phyloP scores from a whole-genome alignment of 2,888 invertebrate species.

The Acanthopleura granulata region DNA sequence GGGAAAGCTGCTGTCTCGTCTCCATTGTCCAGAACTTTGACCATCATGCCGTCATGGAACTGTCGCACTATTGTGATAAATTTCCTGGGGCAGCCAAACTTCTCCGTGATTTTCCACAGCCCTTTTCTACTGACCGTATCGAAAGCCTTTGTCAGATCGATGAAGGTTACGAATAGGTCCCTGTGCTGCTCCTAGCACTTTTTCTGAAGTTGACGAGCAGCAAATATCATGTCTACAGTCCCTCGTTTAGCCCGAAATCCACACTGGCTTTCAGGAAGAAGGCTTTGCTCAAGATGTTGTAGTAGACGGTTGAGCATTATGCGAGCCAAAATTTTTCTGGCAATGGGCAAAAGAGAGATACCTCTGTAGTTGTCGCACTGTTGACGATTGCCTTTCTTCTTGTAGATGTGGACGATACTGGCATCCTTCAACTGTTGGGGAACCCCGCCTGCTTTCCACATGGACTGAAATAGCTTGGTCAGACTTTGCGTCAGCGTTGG shows the following conservation, averaged over 20 bases:
- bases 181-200: too few species aligned
- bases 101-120: slow-evolving; percentile 26
- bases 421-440: slow-evolving; percentile 37
- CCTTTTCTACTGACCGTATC: too few species aligned
- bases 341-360: slow-evolving; percentile 27
- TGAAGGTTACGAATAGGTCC: too few species aligned
- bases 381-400: slow-evolving; percentile 21
- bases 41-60: slow-evolving; percentile 25
- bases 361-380: slow-evolving; percentile 28
- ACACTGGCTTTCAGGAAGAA: too few species aligned
- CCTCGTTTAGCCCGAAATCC: too few species aligned
- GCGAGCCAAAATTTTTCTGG: slow-evolving; percentile 29
- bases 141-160: too few species aligned
- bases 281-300: too few species aligned
- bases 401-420: slow-evolving; percentile 27
- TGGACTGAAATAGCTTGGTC: slow-evolving; percentile 1
- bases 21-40: neutral
- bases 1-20: slow-evolving; percentile 18
- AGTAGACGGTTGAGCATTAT: too few species aligned
- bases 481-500: slow-evolving; percentile 8
- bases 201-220: too few species aligned
- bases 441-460: slow-evolving; percentile 20
- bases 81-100: too few species aligned
- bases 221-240: too few species aligned
- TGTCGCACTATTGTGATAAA: slow-evolving; percentile 18